Base-by-base conservation (phyloP, 1,140 invertebrate species). In the Drosophila santomea region DNA sequence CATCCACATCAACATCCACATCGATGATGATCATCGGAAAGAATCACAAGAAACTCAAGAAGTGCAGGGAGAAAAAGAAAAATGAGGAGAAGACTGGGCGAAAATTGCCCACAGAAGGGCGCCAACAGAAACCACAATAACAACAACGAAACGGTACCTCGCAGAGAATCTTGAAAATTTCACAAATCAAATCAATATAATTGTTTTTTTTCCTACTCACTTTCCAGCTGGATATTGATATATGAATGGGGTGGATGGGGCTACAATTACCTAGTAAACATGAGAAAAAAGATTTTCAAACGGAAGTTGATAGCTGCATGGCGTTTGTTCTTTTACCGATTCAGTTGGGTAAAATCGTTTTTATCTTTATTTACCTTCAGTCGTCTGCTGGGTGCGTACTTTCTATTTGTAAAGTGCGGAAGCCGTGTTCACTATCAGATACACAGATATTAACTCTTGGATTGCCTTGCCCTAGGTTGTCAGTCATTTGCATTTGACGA, bases 181-280 rank as follows among this genome's bases (percentile, higher is more conserved):
- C 62, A 78, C 78, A 88, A 88, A 83, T 88, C 83, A 69, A 86
- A 88, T 88, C 78, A 88, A 86, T 78, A 74, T 78, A 85, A 85
- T 88, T 82, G 79, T 66, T 73, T 78, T 17, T 78, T 60, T 61
- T 43, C 48, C 38, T 39, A 43, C 54, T 28, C 57, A 68, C 51
- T 45, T 57, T 12, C 43, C 41, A 71, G 52, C 58, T 51, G 43
- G 61, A 43, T 75, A 75, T 75, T 67, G 72, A 59, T 75, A 75
- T 67, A 54, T 23, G 36, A 41, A 17, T 44, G 25, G 20, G 7
- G n/a, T n/a, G 32, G 35, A 28, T 4, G 43, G 28, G 36, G 14
- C 36, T 41, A 51, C 20, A 61, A 60, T 43, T 71, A 71, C 47
- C 62, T 43, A 45, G 43, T 47, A 59, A 78, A 64, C 38, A 55